These are phyloP conservation scores for Ammospiza nelsoni DNA, from an alignment of 2,113 vertebrate genomes.

Conservation along the genomic window DNA sequence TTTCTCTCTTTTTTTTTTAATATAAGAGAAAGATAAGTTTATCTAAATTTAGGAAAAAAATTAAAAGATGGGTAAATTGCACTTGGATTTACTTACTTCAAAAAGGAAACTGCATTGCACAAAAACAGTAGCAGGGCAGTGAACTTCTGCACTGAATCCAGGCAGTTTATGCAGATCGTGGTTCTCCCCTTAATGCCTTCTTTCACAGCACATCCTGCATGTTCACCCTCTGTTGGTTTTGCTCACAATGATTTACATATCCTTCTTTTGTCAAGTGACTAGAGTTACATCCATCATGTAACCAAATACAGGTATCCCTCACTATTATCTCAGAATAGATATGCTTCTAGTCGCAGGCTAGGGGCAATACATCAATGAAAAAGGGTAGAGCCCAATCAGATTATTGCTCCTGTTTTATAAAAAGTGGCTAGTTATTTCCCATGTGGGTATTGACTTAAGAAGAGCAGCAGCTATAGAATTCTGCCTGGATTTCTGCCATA, in stretches of 20 bases:
- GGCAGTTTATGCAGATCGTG: not conserved
- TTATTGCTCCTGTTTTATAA: not conserved
- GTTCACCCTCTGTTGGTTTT: not conserved
- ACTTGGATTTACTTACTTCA: not conserved
- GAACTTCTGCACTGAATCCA: not conserved
- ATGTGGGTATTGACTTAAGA: not conserved
- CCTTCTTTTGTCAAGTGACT: not conserved
- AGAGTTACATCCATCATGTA: not conserved
- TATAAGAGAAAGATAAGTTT: not conserved
- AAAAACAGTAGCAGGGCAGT: not conserved
- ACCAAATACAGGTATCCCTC: not conserved
- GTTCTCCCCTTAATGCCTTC: not conserved
- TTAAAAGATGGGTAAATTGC: accelerated
- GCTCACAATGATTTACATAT: not conserved
- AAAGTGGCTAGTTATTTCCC: not conserved
- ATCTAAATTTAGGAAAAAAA: not conserved
- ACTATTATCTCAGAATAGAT: not conserved
- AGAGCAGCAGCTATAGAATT: not conserved
- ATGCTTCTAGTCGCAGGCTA: not conserved
- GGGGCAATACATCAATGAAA: not conserved
- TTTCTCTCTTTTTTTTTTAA: accelerated
- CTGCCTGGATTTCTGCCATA: not conserved
- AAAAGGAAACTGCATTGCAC: not conserved
- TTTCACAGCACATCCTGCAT: not conserved
- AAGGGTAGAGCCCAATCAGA: not conserved